Evolutionary conservation across 2,797 vertebrate genomes (phyloP), one percentile per base, ranked within the genome.

Genomic region (Fringilla coelebs): DNA sequence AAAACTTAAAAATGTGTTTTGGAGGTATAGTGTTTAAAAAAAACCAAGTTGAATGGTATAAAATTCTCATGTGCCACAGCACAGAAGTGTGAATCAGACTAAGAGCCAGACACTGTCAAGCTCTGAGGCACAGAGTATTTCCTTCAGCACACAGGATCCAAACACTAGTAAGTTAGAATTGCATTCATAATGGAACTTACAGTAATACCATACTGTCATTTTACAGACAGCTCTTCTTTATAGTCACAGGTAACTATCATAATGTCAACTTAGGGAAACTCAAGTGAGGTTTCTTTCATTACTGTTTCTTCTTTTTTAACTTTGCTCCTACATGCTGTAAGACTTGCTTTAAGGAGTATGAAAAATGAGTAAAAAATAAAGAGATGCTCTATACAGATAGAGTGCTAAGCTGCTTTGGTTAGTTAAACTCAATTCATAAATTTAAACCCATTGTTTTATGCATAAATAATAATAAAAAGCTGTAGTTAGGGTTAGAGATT

Each of bases 21-120:
- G 7, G 10, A 41, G 10, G 12, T 5, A 70, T 25, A 5, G 1
- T 31, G 7, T 57, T 66, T 58, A 25, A 48, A 36, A 51, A 36
- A 51, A 1, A 0, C 11, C 18, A 51, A 26, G 2, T 6, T 43
- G 19, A 76, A 63, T 0, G 5, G 6, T 34, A 58, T 38, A n/a
- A 55, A 72, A 65, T 55, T 68, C 9, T 77, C 49, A 17, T 45
- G 38, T 4, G 3, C 4, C 17, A 31, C 29, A 65, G 48, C 14
- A 70, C 16, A 34, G 14, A 82, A 49, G 2, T 21, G 8, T n/a
- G n/a, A 76, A 34, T 67, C 40, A 57, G 32, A 52, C 14, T 8
- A 15, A 49, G 66, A 46, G 19, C 20, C 13, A 79, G 46, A 76
- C 6, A 14, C 13, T 36, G 10, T 46, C 41, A 49, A 49, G 7